phyloP scores from a whole-genome alignment of 2,113 vertebrate genomes.

The Lucifuga dentata region DNA sequence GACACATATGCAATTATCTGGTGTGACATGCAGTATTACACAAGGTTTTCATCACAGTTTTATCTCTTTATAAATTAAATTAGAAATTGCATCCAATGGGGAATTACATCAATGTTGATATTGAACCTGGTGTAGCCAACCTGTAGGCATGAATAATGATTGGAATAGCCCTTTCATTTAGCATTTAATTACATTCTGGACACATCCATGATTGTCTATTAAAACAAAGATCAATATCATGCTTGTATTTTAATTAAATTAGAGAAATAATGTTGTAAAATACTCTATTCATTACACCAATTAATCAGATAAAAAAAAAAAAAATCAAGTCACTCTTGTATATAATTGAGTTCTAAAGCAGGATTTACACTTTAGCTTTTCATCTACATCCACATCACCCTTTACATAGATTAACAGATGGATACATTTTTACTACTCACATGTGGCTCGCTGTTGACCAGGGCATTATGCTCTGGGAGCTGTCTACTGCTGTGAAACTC shows the following conservation, averaged over 20 bases:
- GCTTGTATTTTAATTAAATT: constrained; percentile 25
- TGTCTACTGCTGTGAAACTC: constrained; percentile 84
- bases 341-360: too few species aligned
- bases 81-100: constrained; percentile 26
- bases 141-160: constrained; percentile 33
- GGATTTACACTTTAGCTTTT: too few species aligned
- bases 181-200: constrained; percentile 32
- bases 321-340: too few species aligned
- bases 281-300: constrained; percentile 7
- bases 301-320: not conserved
- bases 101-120: constrained; percentile 19
- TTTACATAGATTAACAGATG: too few species aligned
- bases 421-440: too few species aligned
- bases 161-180: constrained; percentile 31
- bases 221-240: constrained; percentile 37
- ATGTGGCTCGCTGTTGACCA: constrained; percentile 89
- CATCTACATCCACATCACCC: too few species aligned
- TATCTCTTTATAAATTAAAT: constrained; percentile 60
- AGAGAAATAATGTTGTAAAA: constrained; percentile 17
- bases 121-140: constrained; percentile 15
- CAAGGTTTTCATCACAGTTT: constrained; percentile 45
- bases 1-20: constrained; percentile 54
- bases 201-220: constrained; percentile 42
- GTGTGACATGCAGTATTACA: constrained; percentile 38
- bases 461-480: constrained; percentile 84